phyloP scores from a whole-genome alignment of 2,113 vertebrate species.

The Struthidea cinerea region DNA sequence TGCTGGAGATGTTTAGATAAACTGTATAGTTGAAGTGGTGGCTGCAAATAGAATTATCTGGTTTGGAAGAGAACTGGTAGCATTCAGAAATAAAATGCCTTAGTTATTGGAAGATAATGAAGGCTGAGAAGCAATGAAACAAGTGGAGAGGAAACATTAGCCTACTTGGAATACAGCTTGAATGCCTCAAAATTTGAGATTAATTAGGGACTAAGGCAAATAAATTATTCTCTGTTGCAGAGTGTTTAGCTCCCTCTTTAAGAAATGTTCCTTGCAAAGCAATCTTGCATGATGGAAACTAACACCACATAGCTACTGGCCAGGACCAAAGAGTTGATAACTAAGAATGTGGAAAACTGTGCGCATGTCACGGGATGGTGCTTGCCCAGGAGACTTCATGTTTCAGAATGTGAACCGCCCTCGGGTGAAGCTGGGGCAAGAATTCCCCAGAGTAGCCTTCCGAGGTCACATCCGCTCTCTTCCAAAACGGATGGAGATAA shows the following conservation, averaged over 20 bases:
- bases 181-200: neutral
- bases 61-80: neutral
- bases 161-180: neutral
- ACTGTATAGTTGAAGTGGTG: neutral
- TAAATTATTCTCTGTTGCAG: constrained; percentile 50
- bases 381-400: neutral
- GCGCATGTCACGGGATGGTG: neutral
- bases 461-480: neutral
- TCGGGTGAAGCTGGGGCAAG: neutral
- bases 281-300: constrained; percentile 13
- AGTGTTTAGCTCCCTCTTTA: constrained; percentile 13
- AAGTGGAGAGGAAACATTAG: neutral
- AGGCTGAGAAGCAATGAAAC: neutral
- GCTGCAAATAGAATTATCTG: neutral
- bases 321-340: constrained; percentile 15
- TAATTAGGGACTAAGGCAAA: constrained; percentile 4
- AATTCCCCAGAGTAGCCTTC: constrained; percentile 9
- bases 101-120: neutral
- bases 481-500: constrained; percentile 9
- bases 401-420: neutral
- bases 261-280: constrained; percentile 40
- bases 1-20: neutral
- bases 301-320: neutral
- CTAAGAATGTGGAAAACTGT: constrained; percentile 17
- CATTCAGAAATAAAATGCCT: neutral